Evolutionary conservation across 1,140 invertebrate genomes (phyloP), one percentile per base, ranked within the genome.

Genomic region (Drosophila nebulosa): DNA sequence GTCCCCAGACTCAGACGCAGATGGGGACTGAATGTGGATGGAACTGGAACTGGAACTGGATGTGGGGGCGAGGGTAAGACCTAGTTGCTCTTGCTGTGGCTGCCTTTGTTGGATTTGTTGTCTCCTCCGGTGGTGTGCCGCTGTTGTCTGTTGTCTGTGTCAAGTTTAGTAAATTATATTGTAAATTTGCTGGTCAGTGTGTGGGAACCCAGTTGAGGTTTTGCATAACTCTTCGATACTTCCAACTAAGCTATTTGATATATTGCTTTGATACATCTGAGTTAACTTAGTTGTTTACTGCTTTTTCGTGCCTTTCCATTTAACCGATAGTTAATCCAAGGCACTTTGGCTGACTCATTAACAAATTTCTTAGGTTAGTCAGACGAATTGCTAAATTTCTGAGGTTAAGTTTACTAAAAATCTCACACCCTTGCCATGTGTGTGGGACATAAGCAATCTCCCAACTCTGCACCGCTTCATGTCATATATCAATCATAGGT

Each of bases 91-190:
- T 46, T 18, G 16, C 16, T 46, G 39, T 46, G 39, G 39, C 21
- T 46, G 39, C 16, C 16, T 46, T 46, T 46, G 39, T 46, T 46
- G 39, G 7, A 2, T 18, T 10, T 46, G 39, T 6, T 46, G 39
- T 42, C 39, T 42, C 39, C 39, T 42, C 14, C 12, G 62, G 53
- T 27, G 27, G 51, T 46, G 46, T 32, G 32, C 21, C 10, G 14
- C 18, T 27, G 32, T 26, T 57, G 52, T 63, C 35, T 36, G 36
- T 39, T 65, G 61, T 56, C 58, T 64, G 18, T 59, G 62, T 78
- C 62, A 64, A 79, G 75, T 75, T 65, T 68, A 42, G 55, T 65
- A 53, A 65, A 72, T 58, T 51, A 72, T 75, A 65, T 75, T 75
- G 73, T 75, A 69, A 53, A 75, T 62, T 63, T 39, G 18, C 12